Evolutionary conservation across 2,797 vertebrate genomes (phyloP).

Genomic region (Clamator glandarius): DNA sequence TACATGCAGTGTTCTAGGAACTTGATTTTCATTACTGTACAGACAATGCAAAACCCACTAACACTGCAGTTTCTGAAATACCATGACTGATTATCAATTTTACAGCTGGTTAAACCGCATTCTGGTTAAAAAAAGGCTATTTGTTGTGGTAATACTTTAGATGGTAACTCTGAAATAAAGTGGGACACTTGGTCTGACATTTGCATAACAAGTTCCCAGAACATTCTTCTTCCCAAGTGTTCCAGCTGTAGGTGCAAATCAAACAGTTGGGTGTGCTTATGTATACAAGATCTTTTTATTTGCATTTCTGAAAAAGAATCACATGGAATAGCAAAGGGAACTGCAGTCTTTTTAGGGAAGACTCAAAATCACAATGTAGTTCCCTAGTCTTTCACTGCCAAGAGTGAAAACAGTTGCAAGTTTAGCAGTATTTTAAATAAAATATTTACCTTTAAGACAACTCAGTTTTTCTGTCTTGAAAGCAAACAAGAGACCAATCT

Average conservation of each 20-base stretch:
- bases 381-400: neutral
- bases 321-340: neutral
- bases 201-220: conserved; percentile 15
- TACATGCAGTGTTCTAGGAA: neutral
- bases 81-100: conserved; percentile 54
- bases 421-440: neutral
- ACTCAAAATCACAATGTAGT: neutral
- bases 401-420: neutral
- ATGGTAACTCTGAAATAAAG: conserved; percentile 36
- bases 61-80: conserved; percentile 50
- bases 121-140: conserved; percentile 46
- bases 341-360: neutral
- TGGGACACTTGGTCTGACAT: conserved; percentile 43
- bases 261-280: conserved; percentile 5
- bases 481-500: neutral
- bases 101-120: conserved; percentile 61
- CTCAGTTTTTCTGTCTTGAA: neutral
- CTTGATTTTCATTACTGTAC: neutral
- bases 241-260: conserved; percentile 41
- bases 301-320: conserved; percentile 27
- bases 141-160: conserved; percentile 49
- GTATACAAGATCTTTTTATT: neutral
- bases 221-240: neutral
- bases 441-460: neutral
- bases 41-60: conserved; percentile 22